Percentiles rank a stretch among this genome's conserved stretches.
Conservation (phyloP, 1,140 invertebrate species). For the Rhynchophorus ferrugineus region DNA sequence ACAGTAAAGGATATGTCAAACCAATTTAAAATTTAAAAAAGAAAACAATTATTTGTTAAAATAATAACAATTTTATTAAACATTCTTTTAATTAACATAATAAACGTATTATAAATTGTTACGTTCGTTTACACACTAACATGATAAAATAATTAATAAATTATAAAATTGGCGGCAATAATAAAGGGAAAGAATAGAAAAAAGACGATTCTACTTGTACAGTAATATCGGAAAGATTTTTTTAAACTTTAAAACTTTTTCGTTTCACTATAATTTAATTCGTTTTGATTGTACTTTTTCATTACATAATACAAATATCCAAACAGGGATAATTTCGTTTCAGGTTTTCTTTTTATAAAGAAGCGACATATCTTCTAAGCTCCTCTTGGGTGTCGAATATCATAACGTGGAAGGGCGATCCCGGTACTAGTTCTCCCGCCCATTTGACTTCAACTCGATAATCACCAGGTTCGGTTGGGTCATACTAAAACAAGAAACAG, state of each 20-base stretch:
- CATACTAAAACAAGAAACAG: conserved; percentile 51
- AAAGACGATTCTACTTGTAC: too few relatives aligned
- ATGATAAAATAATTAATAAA: conserved; percentile 4
- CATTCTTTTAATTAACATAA: conserved; percentile 6
- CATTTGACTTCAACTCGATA: conserved; percentile 97
- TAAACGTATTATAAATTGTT: conserved; percentile 3
- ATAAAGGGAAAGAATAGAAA: too few relatives aligned
- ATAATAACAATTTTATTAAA: conserved; percentile 12
- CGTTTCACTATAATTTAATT: too few relatives aligned
- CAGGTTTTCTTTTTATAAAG: conserved; percentile 28
- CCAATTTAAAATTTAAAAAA: too few relatives aligned
- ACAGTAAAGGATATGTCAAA: too few relatives aligned
- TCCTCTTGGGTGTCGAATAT: conserved; percentile 99
- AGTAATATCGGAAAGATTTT: too few relatives aligned
- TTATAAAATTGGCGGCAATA: not conserved
- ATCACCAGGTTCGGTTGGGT: conserved; percentile 96
- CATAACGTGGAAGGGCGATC: conserved; percentile 97
- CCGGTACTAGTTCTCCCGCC: conserved; percentile 94
- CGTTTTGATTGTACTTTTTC: conserved; percentile 6
- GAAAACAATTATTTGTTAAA: conserved; percentile 1
- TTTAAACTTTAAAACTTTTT: too few relatives aligned
- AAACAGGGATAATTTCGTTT: too few relatives aligned
- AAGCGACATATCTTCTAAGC: conserved; percentile 58
- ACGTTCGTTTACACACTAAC: not conserved
- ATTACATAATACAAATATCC: too few relatives aligned